phyloP scores from a whole-genome alignment of 1,140 invertebrate species.

The Metopolophium dirhodum region DNA sequence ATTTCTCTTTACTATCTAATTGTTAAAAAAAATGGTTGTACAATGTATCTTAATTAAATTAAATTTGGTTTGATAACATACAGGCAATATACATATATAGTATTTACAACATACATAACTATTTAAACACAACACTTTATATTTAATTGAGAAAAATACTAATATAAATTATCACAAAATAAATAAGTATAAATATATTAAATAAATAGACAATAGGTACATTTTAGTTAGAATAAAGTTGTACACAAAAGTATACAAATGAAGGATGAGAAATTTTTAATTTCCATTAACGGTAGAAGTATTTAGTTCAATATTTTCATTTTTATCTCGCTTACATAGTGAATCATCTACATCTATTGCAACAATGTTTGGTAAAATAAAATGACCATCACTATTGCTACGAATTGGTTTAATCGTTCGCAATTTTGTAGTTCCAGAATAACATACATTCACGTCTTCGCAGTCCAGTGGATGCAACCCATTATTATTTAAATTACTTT shows the following conservation, averaged over 20 bases:
- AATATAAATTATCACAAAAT: constrained; percentile 43
- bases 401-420: constrained; percentile 67
- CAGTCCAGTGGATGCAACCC: constrained; percentile 68
- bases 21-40: neutral
- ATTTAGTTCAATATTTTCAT: constrained; percentile 37
- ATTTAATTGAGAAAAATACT: constrained; percentile 14
- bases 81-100: neutral
- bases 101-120: constrained; percentile 18
- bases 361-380: constrained; percentile 42
- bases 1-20: neutral
- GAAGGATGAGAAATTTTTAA: neutral
- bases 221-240: neutral
- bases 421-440: constrained; percentile 72
- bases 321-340: constrained; percentile 21
- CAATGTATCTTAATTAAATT: neutral
- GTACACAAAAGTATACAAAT: neutral
- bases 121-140: constrained; percentile 23
- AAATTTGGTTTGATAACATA: neutral
- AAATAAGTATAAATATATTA: constrained; percentile 32
- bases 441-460: constrained; percentile 72
- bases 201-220: constrained; percentile 6
- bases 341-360: constrained; percentile 37
- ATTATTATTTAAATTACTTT: constrained; percentile 40
- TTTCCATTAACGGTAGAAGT: constrained; percentile 22
- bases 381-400: constrained; percentile 48